These are phyloP conservation scores for Hydropsyche betteni DNA, from an alignment of 2,888 invertebrate genomes.

Conservation along the genomic window DNA sequence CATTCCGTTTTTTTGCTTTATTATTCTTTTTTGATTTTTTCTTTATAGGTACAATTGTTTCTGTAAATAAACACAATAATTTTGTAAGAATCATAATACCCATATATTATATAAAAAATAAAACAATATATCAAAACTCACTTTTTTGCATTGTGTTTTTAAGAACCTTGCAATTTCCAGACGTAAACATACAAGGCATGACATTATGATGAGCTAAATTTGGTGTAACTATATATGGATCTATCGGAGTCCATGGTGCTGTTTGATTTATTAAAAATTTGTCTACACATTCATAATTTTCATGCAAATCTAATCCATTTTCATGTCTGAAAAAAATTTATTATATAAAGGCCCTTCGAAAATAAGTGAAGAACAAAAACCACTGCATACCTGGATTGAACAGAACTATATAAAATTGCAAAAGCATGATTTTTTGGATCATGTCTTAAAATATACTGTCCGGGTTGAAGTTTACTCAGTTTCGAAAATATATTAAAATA, in stretches of 20 bases:
- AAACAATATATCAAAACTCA: constrained; percentile 16
- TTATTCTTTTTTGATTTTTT: constrained; percentile 3
- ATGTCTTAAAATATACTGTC: constrained; percentile 49
- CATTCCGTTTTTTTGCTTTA: not conserved
- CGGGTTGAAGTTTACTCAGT: constrained; percentile 38
- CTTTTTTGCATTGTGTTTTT: constrained; percentile 10
- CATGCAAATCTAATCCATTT: constrained; percentile 44
- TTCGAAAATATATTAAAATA: constrained; percentile 47
- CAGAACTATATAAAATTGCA: constrained; percentile 42
- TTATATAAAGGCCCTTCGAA: not conserved
- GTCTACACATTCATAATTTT: constrained; percentile 32
- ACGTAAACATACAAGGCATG: constrained; percentile 49
- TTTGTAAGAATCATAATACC: not conserved
- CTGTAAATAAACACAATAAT: not conserved
- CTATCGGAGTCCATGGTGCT: constrained; percentile 47
- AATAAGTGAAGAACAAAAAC: too few species aligned
- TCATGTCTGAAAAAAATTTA: constrained; percentile 37
- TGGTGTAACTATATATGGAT: constrained; percentile 43
- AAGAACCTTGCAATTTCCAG: constrained; percentile 29
- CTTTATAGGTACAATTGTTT: not conserved
- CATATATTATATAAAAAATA: not conserved
- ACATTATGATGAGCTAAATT: constrained; percentile 35
- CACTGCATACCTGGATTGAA: not conserved
- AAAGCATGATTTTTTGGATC: constrained; percentile 46
- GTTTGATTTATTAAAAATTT: constrained; percentile 39